A percentile compares a stretch with the other conserved stretches of the same genome.
These are phyloP conservation scores for Acronicta aceris DNA, from an alignment of 2,888 invertebrate genomes.

Conservation along the genomic window DNA sequence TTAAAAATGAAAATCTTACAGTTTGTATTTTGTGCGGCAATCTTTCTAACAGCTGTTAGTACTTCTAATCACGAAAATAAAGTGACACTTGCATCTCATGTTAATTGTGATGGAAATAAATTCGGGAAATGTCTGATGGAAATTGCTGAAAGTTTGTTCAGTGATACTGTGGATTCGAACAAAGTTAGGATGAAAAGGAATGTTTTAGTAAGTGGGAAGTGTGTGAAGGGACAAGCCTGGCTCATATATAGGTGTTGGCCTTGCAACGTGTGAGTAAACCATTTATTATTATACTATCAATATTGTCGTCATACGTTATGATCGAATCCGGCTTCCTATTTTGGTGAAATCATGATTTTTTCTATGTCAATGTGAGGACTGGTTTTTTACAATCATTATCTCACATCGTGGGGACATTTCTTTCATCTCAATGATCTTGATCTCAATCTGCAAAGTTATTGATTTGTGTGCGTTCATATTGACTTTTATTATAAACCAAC, in stretches of 20 bases:
- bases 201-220: constrained; percentile 19
- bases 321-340: neutral
- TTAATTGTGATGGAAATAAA: constrained; percentile 11
- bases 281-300: neutral
- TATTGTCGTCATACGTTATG: too few relatives aligned
- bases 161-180: neutral
- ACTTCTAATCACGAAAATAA: neutral
- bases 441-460: too few relatives aligned
- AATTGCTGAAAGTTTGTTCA: neutral
- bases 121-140: constrained; percentile 19
- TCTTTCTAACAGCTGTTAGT: constrained; percentile 11
- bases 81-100: neutral
- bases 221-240: constrained; percentile 22
- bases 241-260: constrained; percentile 15
- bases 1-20: constrained; percentile 21
- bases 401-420: too few relatives aligned
- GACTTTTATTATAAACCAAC: too few relatives aligned
- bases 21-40: neutral
- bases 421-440: too few relatives aligned
- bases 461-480: too few relatives aligned
- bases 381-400: too few relatives aligned
- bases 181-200: constrained; percentile 18
- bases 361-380: too few relatives aligned
- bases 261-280: constrained; percentile 33
- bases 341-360: neutral